Base-by-base conservation (phyloP, 1,140 invertebrate species). In the Saccostrea glomerata region DNA sequence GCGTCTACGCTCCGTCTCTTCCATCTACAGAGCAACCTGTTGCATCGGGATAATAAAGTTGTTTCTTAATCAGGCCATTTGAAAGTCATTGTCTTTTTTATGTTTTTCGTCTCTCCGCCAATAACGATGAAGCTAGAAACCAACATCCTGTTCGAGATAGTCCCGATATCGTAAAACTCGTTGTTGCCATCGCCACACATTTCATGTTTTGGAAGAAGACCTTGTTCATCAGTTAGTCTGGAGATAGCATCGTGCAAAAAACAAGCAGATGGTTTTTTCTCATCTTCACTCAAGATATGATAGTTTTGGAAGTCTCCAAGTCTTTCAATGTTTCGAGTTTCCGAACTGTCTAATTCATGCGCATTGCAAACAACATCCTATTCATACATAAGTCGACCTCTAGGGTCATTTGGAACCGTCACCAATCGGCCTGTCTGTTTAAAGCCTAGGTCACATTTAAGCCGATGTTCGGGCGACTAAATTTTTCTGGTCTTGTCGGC, bases 41-140 rank as follows among this genome's bases (percentile, higher is more conserved):
- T 91, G 23, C 86, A 92, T 88, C 15, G 91, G 91, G 13, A 88
- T 70, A 0, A 89, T 30, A n/a, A 87, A 92, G 73, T 91, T 82
- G 9, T 56, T 87, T 30, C 70, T 63, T 7, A 92, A 82, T 90
- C 91, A 92, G 1, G 54, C 17, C 87, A 89, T 88, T 89, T 90
- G 86, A 88, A 92, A 2, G 87, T 84, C 91, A 92, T 92, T 0
- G 91, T 91, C 55, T 92, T 89, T 9, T 86, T 82, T 15, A 92
- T 90, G 7, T 58, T 84, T 30, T 73, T 70, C 0, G 56, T 86
- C 30, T 88, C 87, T 0, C 89, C 89, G 7, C 89, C 91, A 13
- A 92, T 89, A 12, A 91, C 63, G 4, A 92, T 83, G 15, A 63
- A 87, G 5, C 82, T 70, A 5, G 88, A 82, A 0, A 90, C 88